Base-by-base conservation (phyloP, 2,113 vertebrate species). In the Corythaixoides concolor region DNA sequence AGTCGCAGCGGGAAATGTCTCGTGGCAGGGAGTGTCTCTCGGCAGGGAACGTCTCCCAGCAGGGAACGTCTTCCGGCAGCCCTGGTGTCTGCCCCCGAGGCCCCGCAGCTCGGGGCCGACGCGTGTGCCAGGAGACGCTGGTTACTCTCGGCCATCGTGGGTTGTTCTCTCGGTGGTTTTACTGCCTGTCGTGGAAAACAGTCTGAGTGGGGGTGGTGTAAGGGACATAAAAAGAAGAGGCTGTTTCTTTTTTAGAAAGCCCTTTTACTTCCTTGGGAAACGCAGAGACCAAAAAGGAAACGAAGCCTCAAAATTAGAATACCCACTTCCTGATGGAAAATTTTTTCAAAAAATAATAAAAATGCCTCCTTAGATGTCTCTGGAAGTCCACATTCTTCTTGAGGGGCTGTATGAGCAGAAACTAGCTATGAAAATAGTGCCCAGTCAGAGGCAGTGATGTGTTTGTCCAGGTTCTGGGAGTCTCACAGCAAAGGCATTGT, bases 71-170 rank as follows among this genome's bases (percentile, higher is more conserved):
- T 23, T 19, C 45, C 8, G 5, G 37, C 73, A 55, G 45, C 21
- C 33, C 52, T 3, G 26, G 0, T 11, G 28, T 15, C 32, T 63
- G 64, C 26, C 23, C 2, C 68, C 0, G 0, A 11, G 26, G 11
- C 32, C 19, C 49, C 10, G 5, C 32, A 13, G 17, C n/a, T 0
- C 0, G 0, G 39, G 79, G 35, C 47, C 49, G 50, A 12, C 13
- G 24, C 8, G 1, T 4, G 7, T 2, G 6, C 53, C 1, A 0
- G 26, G 27, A 30, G n/a, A 21, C 15, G 27, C 52, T n/a, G 2
- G 6, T 8, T 60, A 39, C 63, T 73, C 45, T 16, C 22, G 3
- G 45, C 43, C 32, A 0, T 14, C 1, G 5, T 35, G 77, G 35
- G 30, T 10, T 60, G 43, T 55, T 91, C 37, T 91, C 47, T 22